A percentile compares a stretch with the other conserved stretches of the same genome.
Conservation (phyloP, 2,113 vertebrate species). For the Pimephales promelas region DNA sequence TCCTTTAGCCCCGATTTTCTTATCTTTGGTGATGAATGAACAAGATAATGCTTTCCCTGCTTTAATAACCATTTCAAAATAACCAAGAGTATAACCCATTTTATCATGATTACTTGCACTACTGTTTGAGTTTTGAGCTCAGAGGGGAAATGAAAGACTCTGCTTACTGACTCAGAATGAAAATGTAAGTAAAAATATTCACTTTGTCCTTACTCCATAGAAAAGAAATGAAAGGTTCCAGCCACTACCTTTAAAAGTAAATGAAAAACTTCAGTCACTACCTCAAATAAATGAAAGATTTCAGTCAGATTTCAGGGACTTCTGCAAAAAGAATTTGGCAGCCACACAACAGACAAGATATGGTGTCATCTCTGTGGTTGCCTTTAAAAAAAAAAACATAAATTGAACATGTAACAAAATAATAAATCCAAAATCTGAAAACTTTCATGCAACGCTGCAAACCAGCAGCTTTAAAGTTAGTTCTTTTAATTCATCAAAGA, state of each 20-base stretch:
- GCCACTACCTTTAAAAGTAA: not conserved
- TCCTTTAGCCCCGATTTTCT: not conserved
- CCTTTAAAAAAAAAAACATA: no score
- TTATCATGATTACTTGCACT: constrained; percentile 19
- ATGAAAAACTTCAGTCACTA: not conserved
- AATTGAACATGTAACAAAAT: no score
- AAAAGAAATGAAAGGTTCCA: not conserved
- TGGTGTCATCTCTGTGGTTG: no score
- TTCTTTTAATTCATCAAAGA: no score
- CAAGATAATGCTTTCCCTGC: not conserved
- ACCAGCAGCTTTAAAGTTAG: no score
- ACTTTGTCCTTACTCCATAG: not conserved
- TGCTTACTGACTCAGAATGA: not conserved
- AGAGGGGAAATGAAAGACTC: not conserved
- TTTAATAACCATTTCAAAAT: constrained; percentile 5
- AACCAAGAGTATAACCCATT: constrained; percentile 1
- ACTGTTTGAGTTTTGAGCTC: not conserved
- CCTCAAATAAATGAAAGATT: not conserved
- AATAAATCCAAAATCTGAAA: no score
- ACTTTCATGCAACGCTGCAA: no score
- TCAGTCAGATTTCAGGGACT: not conserved
- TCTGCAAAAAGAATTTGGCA: no score
- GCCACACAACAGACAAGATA: not conserved
- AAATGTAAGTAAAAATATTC: not conserved
- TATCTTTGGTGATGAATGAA: constrained; percentile 1